Base-by-base conservation (phyloP, 2,797 vertebrate species). In the Squalus acanthias region DNA sequence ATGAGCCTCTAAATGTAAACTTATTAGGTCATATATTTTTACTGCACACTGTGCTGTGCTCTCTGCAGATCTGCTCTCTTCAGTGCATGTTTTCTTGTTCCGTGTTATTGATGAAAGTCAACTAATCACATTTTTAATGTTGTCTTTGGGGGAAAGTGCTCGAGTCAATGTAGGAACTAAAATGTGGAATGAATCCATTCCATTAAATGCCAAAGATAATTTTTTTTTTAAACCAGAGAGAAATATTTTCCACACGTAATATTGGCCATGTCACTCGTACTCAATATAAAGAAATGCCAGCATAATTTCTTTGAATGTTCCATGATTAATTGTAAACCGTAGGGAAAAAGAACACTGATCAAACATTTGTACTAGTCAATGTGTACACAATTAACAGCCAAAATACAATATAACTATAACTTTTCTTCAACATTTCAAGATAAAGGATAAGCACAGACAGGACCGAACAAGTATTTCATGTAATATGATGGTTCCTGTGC, bases 21-120 rank as follows among this genome's bases (percentile, higher is more conserved):
- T 98, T 98, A 99, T 99, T 99, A 99, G 98, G 98, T 97, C 97
- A 98, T 98, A 98, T 98, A 98, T 98, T 98, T 98, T 98, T 98
- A 98, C 98, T 97, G 98, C 99, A 98, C 98, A 98, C 98, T 98
- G 99, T 98, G 98, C 97, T 97, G 98, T 98, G 98, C 98, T 98
- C 98, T 98, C 98, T 97, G 97, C 98, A 98, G 98, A 98, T 97
- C 98, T 98, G 98, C 24, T 98, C 98, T 98, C 98, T 98, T 98
- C 98, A 98, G 98, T 98, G 98, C 98, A 98, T 98, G 97, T 98
- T 98, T 98, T 98, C 98, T 98, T 98, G 98, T 98, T 98, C 98
- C 98, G 97, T 98, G 98, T 98, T 98, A 98, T 98, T 98, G 98
- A 98, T 98, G 98, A 98, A 98, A 98, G 98, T 98, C 98, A 98